Evolutionary conservation across 2,113 vertebrate species (phyloP), one percentile per base, ranked within the genome.

Genomic region (Sorex fumeus): DNA sequence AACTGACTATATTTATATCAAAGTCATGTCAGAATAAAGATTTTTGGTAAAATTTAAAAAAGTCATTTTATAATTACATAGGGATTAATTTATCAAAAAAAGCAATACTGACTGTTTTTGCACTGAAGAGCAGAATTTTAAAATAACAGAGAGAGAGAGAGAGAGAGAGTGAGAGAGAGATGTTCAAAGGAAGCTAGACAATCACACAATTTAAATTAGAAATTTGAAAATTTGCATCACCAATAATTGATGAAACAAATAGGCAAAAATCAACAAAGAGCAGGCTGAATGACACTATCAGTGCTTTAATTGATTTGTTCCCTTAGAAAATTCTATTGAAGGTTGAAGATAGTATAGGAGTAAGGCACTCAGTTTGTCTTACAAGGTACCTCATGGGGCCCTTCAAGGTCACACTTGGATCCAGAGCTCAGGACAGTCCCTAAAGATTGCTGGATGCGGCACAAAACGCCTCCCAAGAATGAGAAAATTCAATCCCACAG

Each of bases 11-110:
- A 91, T 64, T 23, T 79, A 4, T 66, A 79, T 72, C 27, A 80
- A 92, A 36, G 32, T 66, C 32, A 81, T 74, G 50, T 93, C 79
- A 78, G 40, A 84, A 7, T 47, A 15, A 50, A 64, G 79, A 84
- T 28, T 62, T 71, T 43, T 62, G n/a, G 30, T 3, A 71, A 83
- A n/a, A n/a, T 53, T 74, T 36, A 70, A 47, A 25, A 69, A 83
- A 53, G 10, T 36, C 27, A 78, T 78, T 64, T 60, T 19, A 70
- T 21, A 67, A 57, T n/a, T 25, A 70, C 43, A 72, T 18, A 76
- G n/a, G 27, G 36, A 12, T 67, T 53, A 80, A 27, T 53, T 66
- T 34, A 70, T 27, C n/a, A 66, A 60, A 25, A 25, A 16, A 23
- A 69, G 16, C 34, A 60, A 62, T 47, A 34, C 10, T 57, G 67